Evolutionary conservation across 2,797 vertebrate species (phyloP).

Genomic region (Bufotes viridis): DNA sequence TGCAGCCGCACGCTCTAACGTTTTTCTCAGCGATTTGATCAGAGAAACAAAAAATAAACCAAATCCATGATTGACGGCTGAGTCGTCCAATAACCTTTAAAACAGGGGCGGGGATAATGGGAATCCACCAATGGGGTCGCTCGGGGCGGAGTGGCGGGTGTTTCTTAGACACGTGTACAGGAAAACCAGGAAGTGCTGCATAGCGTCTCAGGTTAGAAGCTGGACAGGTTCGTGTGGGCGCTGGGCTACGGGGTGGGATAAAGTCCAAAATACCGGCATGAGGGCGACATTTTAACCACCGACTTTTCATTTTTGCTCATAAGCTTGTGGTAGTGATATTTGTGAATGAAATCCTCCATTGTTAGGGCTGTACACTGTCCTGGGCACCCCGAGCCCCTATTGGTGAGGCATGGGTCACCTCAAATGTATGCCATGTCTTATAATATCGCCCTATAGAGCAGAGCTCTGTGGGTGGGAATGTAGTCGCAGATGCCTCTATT

Average conservation of each 20-base stretch:
- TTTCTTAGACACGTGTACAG: slow-evolving; percentile 71
- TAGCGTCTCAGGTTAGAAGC: neutral
- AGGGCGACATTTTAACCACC: neutral
- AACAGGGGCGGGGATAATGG: neutral
- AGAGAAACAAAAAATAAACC: neutral
- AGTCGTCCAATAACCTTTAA: neutral
- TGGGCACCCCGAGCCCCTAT: neutral
- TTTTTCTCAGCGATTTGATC: neutral
- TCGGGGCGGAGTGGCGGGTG: slow-evolving; percentile 44
- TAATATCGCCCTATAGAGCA: neutral
- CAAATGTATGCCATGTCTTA: neutral
- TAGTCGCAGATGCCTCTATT: neutral
- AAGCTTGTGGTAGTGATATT: neutral
- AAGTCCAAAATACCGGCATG: neutral
- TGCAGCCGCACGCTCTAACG: neutral
- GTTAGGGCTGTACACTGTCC: neutral
- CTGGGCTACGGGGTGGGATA: neutral
- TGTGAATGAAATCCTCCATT: neutral
- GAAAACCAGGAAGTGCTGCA: slow-evolving; percentile 70
- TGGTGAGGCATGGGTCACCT: neutral
- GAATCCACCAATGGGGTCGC: neutral
- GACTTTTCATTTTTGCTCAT: neutral
- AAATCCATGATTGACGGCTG: neutral
- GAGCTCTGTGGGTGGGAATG: neutral
- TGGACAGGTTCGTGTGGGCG: neutral